These are phyloP conservation scores for Athalia rosae DNA, from an alignment of 2,888 invertebrate genomes.

Conservation along the genomic window DNA sequence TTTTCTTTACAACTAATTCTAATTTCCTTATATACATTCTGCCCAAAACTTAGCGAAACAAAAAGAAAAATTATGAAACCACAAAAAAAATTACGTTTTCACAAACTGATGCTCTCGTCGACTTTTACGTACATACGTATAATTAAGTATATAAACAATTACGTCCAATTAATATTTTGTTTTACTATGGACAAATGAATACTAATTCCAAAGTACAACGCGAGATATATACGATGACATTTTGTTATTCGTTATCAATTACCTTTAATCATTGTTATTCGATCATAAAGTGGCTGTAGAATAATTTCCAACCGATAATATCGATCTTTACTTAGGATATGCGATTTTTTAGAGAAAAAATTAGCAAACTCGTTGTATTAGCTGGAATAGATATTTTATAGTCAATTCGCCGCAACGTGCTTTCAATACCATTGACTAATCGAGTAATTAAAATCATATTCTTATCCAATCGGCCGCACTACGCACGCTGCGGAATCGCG, in stretches of 20 bases:
- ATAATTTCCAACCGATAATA: no score
- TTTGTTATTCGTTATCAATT: no score
- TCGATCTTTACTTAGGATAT: no score
- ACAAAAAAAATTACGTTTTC: background rate
- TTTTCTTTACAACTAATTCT: background rate
- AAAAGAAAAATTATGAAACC: background rate
- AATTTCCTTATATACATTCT: background rate
- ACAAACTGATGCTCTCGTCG: background rate
- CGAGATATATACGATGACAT: background rate
- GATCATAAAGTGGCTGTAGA: background rate
- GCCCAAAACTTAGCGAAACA: background rate
- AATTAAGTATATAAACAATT: background rate
- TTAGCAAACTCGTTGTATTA: background rate
- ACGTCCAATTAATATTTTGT: constrained; percentile 16
- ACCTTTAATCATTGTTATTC: background rate
- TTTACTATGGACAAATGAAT: constrained; percentile 20
- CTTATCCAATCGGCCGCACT: no score
- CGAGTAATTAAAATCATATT: background rate
- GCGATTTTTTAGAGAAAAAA: no score
- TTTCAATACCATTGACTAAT: background rate
- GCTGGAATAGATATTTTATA: background rate
- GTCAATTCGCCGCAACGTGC: background rate
- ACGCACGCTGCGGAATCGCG: no score
- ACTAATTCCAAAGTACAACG: constrained; percentile 14
- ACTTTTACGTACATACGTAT: no score